These are phyloP conservation scores for Bombus impatiens DNA, from an alignment of 1,140 invertebrate genomes.

Conservation along the genomic window DNA sequence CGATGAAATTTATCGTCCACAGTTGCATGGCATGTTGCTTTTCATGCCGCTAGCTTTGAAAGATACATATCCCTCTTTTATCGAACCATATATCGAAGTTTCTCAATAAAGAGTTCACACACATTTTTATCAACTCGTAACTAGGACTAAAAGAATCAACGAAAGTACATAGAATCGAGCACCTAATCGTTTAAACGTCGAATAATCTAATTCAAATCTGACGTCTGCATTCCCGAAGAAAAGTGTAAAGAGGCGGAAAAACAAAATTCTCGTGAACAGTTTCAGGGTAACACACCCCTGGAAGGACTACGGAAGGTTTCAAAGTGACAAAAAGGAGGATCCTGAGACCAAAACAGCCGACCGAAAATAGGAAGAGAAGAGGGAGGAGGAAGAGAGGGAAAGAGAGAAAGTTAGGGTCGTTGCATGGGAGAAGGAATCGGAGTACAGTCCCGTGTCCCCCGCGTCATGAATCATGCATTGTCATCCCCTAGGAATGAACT, in stretches of 20 bases:
- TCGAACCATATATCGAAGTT: not conserved
- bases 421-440: slow-evolving; percentile 61
- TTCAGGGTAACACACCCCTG: slow-evolving; percentile 39
- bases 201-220: not conserved
- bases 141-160: fast-evolving
- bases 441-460: slow-evolving; percentile 65
- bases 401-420: slow-evolving; percentile 12
- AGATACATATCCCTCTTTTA: not conserved
- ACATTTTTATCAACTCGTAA: not conserved
- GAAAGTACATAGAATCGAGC: not conserved
- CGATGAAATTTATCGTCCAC: slow-evolving; percentile 15
- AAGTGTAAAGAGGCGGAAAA: no score
- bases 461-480: slow-evolving; percentile 80
- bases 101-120: not conserved
- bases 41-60: not conserved
- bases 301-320: slow-evolving; percentile 36
- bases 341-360: slow-evolving; percentile 8
- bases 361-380: slow-evolving; percentile 15
- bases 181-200: not conserved
- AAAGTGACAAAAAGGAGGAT: slow-evolving; percentile 8
- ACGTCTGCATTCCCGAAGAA: not conserved
- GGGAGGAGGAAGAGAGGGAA: slow-evolving; percentile 14
- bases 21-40: not conserved
- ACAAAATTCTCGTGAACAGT: slow-evolving; percentile 18
- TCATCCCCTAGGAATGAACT: slow-evolving; percentile 64